These are phyloP conservation scores for Phataginus tetradactyla DNA, from an alignment of 2,797 vertebrate species.

Conservation along the genomic window DNA sequence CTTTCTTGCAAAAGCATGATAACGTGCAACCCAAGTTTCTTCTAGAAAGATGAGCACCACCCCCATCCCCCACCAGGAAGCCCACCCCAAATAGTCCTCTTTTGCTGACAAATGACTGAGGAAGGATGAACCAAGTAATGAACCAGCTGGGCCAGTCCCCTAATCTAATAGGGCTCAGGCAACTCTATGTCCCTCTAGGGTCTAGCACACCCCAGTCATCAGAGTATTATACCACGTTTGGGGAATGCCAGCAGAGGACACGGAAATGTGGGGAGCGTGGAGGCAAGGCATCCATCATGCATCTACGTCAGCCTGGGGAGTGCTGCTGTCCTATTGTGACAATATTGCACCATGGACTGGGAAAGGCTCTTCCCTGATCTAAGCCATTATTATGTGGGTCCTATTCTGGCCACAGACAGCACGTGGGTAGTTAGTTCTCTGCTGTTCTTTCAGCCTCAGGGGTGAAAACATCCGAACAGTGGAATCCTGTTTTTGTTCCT, in stretches of 20 bases:
- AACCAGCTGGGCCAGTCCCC: background rate
- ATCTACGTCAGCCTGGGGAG: background rate
- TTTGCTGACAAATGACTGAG: background rate
- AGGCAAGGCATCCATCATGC: background rate
- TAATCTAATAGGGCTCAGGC: background rate
- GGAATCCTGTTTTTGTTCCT: conserved; percentile 70
- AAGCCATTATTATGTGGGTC: conserved; percentile 75
- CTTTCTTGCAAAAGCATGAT: background rate
- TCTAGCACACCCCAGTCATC: background rate
- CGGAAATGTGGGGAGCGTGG: background rate
- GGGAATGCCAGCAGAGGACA: background rate
- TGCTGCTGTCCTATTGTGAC: background rate
- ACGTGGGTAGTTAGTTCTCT: conserved; percentile 67
- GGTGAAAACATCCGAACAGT: conserved; percentile 75
- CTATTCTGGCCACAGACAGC: conserved; percentile 64
- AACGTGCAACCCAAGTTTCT: background rate
- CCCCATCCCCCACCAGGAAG: background rate
- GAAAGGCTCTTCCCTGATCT: conserved; percentile 55
- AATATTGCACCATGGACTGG: background rate
- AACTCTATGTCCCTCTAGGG: background rate
- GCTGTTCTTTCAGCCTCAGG: conserved; percentile 70
- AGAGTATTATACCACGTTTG: background rate
- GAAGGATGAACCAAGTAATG: background rate
- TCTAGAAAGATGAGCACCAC: background rate
- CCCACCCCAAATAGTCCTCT: background rate